Evolutionary conservation across 2,113 vertebrate genomes (phyloP).

Genomic region (Picathartes gymnocephalus): DNA sequence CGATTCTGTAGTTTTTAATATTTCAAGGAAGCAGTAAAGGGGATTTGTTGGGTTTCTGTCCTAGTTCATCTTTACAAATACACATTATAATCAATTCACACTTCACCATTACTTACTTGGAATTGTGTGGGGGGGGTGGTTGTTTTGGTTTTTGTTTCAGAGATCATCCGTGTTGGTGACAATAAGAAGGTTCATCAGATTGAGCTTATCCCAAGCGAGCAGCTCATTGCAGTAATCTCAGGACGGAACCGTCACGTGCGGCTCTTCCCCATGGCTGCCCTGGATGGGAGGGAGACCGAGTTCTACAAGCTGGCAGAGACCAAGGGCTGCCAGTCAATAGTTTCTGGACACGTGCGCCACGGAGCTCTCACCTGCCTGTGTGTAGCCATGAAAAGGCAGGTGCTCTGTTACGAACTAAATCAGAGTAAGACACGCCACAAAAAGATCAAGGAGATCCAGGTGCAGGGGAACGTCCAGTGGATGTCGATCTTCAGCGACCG

Average conservation of each 20-base stretch:
- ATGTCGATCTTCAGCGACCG: constrained; percentile 93
- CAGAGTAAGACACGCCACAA: constrained; percentile 91
- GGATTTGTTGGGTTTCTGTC: background rate
- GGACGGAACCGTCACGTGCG: constrained; percentile 96
- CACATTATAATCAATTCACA: background rate
- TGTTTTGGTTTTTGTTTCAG: constrained; percentile 54
- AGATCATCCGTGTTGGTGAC: constrained; percentile 95
- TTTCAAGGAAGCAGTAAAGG: background rate
- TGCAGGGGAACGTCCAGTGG: constrained; percentile 90
- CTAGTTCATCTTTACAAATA: background rate
- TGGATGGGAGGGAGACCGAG: constrained; percentile 91
- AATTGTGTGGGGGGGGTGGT: background rate
- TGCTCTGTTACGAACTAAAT: constrained; percentile 94
- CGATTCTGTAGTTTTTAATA: background rate
- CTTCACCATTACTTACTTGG: background rate
- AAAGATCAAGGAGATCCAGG: constrained; percentile 90
- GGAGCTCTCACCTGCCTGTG: constrained; percentile 88
- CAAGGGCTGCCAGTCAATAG: constrained; percentile 89
- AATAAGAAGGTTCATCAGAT: constrained; percentile 98
- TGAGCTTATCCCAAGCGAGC: constrained; percentile 88
- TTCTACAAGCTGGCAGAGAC: constrained; percentile 93
- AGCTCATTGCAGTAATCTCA: constrained; percentile 94
- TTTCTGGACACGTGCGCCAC: constrained; percentile 83
- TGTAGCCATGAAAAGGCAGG: constrained; percentile 94
- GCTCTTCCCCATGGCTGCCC: constrained; percentile 86